Evolutionary conservation across 2,797 vertebrate species (phyloP).

Genomic region (Onychomys leucogaster): DNA sequence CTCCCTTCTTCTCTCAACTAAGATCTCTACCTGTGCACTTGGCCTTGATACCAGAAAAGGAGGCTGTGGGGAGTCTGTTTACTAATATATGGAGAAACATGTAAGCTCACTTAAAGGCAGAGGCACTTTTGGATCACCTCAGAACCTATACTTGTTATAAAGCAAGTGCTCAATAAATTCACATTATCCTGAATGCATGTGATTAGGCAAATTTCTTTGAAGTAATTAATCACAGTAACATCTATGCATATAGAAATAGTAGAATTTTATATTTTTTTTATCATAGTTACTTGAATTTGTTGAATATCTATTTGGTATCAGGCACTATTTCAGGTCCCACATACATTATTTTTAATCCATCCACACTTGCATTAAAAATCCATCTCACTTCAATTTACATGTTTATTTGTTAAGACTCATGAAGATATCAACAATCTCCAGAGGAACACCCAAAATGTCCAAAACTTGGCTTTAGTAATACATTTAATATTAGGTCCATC

Average conservation of each 20-base stretch:
- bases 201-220: slow-evolving; percentile 3
- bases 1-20: neutral
- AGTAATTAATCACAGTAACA: neutral
- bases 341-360: neutral
- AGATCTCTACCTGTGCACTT: neutral
- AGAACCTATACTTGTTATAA: neutral
- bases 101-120: neutral
- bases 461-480: neutral
- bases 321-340: neutral
- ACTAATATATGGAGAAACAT: neutral
- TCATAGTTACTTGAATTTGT: neutral
- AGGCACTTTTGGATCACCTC: neutral
- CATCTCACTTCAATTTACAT: neutral
- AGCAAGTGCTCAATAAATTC: neutral
- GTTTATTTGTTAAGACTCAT: neutral
- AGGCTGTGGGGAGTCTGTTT: neutral
- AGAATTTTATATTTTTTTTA: neutral
- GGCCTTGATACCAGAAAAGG: neutral
- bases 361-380: neutral
- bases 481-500: neutral
- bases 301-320: neutral
- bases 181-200: neutral
- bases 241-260: neutral
- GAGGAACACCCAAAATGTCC: neutral
- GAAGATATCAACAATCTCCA: neutral